phyloP scores from a whole-genome alignment of 2,888 invertebrate species.

The Ceratothoa steindachneri region DNA sequence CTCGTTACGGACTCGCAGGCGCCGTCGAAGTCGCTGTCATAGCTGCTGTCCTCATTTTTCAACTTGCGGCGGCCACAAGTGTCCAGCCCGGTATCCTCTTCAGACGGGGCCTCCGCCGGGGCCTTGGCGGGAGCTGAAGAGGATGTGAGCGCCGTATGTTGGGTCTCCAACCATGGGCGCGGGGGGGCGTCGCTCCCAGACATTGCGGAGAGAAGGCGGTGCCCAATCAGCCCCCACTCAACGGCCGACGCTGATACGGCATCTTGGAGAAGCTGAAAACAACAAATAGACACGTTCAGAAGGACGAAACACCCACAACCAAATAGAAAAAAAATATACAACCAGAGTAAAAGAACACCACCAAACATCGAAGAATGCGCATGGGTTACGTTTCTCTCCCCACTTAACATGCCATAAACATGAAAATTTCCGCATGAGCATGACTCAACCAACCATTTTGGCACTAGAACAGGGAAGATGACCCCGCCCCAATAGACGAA shows the following conservation, averaged over 20 bases:
- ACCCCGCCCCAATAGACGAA: too few species aligned
- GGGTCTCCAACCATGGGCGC: slow-evolving; percentile 7
- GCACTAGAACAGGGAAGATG: too few species aligned
- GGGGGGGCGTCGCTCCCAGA: slow-evolving; percentile 26
- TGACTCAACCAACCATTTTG: too few species aligned
- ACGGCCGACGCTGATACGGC: slow-evolving; percentile 30
- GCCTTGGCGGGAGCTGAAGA: neutral
- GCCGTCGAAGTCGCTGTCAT: slow-evolving; percentile 70
- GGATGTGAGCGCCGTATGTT: too few species aligned
- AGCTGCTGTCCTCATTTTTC: slow-evolving; percentile 71
- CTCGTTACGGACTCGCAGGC: slow-evolving; percentile 55
- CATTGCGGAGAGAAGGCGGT: slow-evolving; percentile 25
- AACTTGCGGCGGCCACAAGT: slow-evolving; percentile 47
- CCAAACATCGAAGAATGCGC: too few species aligned
- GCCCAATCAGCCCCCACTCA: slow-evolving; percentile 28
- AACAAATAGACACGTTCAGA: too few species aligned
- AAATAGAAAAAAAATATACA: too few species aligned
- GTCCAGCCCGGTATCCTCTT: slow-evolving; percentile 3
- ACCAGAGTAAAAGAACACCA: too few species aligned
- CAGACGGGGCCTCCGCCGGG: neutral
- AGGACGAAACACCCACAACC: too few species aligned
- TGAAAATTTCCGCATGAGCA: too few species aligned
- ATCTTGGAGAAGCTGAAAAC: slow-evolving; percentile 23
- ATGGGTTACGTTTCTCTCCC: too few species aligned
- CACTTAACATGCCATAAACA: too few species aligned